Percentiles rank a stretch among this genome's conserved stretches.
These are phyloP conservation scores for Alitta virens DNA, from an alignment of 2,888 invertebrate species.

Conservation along the genomic window DNA sequence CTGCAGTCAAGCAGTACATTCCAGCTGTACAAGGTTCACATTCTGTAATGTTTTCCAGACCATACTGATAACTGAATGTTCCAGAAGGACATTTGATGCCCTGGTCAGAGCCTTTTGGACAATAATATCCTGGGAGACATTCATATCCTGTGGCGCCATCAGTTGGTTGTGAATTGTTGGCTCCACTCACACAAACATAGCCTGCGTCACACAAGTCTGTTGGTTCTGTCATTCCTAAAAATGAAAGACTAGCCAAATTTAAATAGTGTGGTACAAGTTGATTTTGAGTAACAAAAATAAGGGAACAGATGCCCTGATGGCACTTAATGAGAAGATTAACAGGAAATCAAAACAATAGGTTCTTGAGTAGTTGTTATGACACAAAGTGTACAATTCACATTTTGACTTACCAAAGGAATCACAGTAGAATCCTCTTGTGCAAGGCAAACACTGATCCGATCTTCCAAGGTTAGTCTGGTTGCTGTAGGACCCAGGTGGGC, in stretches of 20 bases:
- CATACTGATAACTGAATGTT: slow-evolving; percentile 42
- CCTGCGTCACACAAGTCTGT: slow-evolving; percentile 47
- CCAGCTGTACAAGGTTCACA: slow-evolving; percentile 48
- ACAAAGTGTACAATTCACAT: no score
- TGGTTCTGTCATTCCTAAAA: slow-evolving; percentile 43
- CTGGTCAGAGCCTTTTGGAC: slow-evolving; percentile 43
- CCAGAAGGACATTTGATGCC: slow-evolving; percentile 48
- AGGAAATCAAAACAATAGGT: slow-evolving; percentile 5
- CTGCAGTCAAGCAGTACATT: slow-evolving; percentile 42
- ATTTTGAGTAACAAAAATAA: no score
- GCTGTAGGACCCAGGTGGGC: slow-evolving; percentile 46
- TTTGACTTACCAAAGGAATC: slow-evolving; percentile 36
- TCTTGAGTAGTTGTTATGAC: no score
- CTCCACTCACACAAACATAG: slow-evolving; percentile 44
- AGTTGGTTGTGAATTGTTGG: slow-evolving; percentile 40
- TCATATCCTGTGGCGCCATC: slow-evolving; percentile 45
- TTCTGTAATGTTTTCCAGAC: slow-evolving; percentile 43
- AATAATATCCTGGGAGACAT: slow-evolving; percentile 48
- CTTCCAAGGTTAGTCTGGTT: slow-evolving; percentile 39
- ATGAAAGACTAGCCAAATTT: no score
- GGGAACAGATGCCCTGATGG: no score
- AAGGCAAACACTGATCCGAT: slow-evolving; percentile 39
- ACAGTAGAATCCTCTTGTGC: slow-evolving; percentile 47
- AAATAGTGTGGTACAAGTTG: no score
- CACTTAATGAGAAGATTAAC: no score